Evolutionary conservation across 2,888 invertebrate genomes (phyloP).

Genomic region (Mesorhabditis belari): DNA sequence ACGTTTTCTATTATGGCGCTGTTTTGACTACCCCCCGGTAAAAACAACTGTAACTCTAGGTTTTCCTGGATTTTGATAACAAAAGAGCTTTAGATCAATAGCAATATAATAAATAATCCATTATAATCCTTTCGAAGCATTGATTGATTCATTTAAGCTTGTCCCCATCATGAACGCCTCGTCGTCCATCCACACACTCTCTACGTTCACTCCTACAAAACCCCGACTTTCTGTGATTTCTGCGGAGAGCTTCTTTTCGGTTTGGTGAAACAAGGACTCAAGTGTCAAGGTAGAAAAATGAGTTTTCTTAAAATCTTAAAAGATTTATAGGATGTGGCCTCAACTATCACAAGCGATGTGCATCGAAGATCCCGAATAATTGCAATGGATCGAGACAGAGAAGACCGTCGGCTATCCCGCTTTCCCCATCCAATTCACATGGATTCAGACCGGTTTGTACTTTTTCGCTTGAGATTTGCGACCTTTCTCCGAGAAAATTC

Average conservation of each 20-base stretch:
- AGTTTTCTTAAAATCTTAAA: neutral
- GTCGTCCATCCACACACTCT: slow-evolving; percentile 77
- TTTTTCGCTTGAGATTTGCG: no score
- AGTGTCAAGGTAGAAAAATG: slow-evolving; percentile 80
- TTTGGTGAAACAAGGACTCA: slow-evolving; percentile 90
- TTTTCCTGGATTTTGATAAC: no score
- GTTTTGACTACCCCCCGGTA: no score
- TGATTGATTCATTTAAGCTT: slow-evolving; percentile 54
- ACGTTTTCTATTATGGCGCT: no score
- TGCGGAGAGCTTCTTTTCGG: slow-evolving; percentile 99
- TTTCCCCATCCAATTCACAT: slow-evolving; percentile 49
- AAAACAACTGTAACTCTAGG: no score
- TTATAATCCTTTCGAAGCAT: no score
- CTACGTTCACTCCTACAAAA: slow-evolving; percentile 93
- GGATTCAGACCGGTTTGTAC: neutral
- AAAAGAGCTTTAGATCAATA: no score
- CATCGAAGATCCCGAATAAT: slow-evolving; percentile 92
- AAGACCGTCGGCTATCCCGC: slow-evolving; percentile 56
- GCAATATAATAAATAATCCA: no score
- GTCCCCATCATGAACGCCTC: slow-evolving; percentile 58
- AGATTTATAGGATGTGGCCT: slow-evolving; percentile 76
- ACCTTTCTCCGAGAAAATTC: no score
- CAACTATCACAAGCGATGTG: slow-evolving; percentile 92
- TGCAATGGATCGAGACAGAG: slow-evolving; percentile 66
- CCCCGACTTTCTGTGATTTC: slow-evolving; percentile 98